Base-by-base conservation (phyloP, 23 tunicate species). In the Botrylloides violaceus region DNA sequence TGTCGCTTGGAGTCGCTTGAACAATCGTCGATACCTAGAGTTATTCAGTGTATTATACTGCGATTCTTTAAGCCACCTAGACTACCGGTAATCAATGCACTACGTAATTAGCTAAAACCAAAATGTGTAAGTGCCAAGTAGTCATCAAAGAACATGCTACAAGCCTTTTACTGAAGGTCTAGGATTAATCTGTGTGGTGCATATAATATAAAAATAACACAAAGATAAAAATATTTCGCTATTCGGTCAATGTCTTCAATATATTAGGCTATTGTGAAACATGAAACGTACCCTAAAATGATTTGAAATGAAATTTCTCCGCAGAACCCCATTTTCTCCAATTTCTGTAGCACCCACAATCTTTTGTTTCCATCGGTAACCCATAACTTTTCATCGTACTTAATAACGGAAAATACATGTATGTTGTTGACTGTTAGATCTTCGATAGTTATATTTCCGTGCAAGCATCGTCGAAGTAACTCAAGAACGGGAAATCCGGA, bases 401-500 rank as follows among this genome's bases (percentile, higher is more conserved):
- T 18, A n/a, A 66, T 72, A 19, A 82, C 88, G 12, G 81, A 75
- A 31, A 82, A 53, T 7, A 75, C 62, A 32, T 68, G 64, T 21
- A 33, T 61, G 63, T 76, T 76, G 4, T 76, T 30, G 56, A 1
- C 27, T 23, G 88, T 82, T 59, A 82, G 26, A 24, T 82, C 76
- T 29, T 59, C 81, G 59, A 68, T 66, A 27, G 71, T 66, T 20
- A 68, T 49, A 61, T 82, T 36, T 23, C 77, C 76, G 31, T 57
- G 37, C 0, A 76, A 23, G 37, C 64, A 50, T 33, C 61, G 66
- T 25, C 81, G 66, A 2, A 82, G 39, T 9, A 82, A 68, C 49
- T 82, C 88, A 29, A 76, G 1, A 4, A 82, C 81, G 58, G 75
- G 82, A 39, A 72, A 58, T 18, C 88, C 88, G 32, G 82, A 77